Conservation (phyloP, 2,113 vertebrate species). For the Sapayoa aenigma region DNA sequence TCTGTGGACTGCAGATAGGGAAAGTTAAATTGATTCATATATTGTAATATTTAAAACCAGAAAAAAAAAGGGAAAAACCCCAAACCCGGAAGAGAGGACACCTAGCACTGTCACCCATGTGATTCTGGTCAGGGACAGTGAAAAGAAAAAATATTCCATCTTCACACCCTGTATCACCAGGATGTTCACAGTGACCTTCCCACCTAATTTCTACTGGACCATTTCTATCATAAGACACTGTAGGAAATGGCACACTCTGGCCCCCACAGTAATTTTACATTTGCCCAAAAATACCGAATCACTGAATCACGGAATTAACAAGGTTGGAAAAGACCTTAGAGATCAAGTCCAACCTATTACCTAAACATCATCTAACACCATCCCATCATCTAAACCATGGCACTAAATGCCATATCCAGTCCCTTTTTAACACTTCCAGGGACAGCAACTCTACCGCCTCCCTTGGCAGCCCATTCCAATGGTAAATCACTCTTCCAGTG, state of each 20-base stretch:
- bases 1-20: not conserved
- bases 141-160: not conserved
- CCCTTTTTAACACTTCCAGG: too few species aligned
- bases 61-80: fast-evolving
- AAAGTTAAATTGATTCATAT: not conserved
- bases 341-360: too few species aligned
- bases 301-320: too few species aligned
- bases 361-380: too few species aligned
- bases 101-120: not conserved
- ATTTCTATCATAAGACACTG: not conserved
- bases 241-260: not conserved
- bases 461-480: too few species aligned
- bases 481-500: too few species aligned
- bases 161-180: not conserved
- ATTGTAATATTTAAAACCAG: not conserved
- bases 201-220: not conserved
- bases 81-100: not conserved
- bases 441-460: too few species aligned
- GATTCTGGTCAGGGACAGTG: not conserved
- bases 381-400: too few species aligned
- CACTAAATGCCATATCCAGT: too few species aligned
- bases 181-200: not conserved
- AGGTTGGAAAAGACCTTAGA: too few species aligned
- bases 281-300: not conserved
- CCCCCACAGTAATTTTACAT: not conserved